Evolutionary conservation across 2,888 invertebrate species (phyloP).

Genomic region (Sphaerophoria rueppellii): DNA sequence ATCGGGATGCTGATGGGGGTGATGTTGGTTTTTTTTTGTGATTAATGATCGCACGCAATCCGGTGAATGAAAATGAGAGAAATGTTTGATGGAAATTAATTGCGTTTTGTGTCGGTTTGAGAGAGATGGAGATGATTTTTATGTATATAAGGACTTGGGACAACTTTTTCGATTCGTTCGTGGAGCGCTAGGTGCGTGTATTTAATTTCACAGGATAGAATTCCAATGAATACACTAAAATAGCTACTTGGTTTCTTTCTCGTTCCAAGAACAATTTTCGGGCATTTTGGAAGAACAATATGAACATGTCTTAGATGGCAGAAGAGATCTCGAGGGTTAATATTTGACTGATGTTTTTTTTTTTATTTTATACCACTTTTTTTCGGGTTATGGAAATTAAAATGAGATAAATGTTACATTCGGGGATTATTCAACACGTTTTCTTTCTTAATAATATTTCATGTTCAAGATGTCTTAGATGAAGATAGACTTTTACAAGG

Average conservation of each 20-base stretch:
- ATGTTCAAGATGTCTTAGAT: no score
- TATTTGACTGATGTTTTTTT: slow-evolving; percentile 42
- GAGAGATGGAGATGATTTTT: neutral
- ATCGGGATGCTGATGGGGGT: neutral
- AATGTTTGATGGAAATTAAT: slow-evolving; percentile 71
- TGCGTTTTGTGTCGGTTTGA: slow-evolving; percentile 40
- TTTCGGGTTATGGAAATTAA: slow-evolving; percentile 20
- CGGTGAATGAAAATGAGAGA: slow-evolving; percentile 63
- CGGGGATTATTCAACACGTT: no score
- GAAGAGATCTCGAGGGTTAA: slow-evolving; percentile 43
- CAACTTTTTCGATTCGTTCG: neutral
- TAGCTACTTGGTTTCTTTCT: slow-evolving; percentile 1
- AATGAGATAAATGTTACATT: slow-evolving; percentile 10
- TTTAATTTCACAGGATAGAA: slow-evolving; percentile 62
- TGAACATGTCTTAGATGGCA: neutral
- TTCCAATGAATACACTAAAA: slow-evolving; percentile 42
- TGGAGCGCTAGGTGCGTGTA: neutral
- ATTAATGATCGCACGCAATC: slow-evolving; percentile 65
- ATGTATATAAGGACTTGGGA: neutral
- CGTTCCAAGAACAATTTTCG: neutral
- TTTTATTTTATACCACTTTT: neutral
- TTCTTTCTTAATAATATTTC: no score
- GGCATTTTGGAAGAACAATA: neutral
- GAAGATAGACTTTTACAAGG: no score
- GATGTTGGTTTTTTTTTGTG: slow-evolving; percentile 44